Base-by-base conservation (phyloP, 1,140 invertebrate species). In the Archivesica marissinica region DNA sequence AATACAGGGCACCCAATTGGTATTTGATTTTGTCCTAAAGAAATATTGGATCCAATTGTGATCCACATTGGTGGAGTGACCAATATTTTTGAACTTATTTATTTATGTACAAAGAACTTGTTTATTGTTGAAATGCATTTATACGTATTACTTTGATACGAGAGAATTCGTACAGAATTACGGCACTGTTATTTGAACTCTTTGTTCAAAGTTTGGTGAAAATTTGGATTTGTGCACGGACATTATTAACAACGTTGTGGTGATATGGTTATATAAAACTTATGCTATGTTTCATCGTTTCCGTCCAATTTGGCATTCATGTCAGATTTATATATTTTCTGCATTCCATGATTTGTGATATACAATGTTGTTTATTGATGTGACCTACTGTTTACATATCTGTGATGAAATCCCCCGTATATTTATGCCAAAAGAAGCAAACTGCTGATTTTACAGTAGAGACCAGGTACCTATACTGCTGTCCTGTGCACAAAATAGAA, bases 1-100 rank as follows among this genome's bases (percentile, higher is more conserved):
- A 30, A 41, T 72, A 64, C 70, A 74, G 68, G 80, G 52, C 80
- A 75, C 68, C 80, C 80, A 83, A 33, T 83, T 75, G 80, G 80
- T 83, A 83, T 83, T 83, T 75, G 80, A 75, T 70, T 74, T 83
- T 74, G 54, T 74, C 50, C 33, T 38, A 11, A 35, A 54, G 33
- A 47, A 70, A 17, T 72, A 15, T 4, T 30, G 47, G 50, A 20
- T 56, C 50, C 28, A 28, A 38, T 72, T 54, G n/a, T 23, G n/a
- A 64, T 68, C 38, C 39, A 38, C 4, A 33, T 72, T 81, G 79
- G 79, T 81, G 79, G 28, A 81, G 47, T 81, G 79, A 81, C 44
- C 79, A 81, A 38, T 38, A 47, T 72, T 52, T 23, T 47, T 47
- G 38, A 39, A 13, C 41, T 76, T n/a, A 50, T 54, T 76, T 33